Evolutionary conservation across 2,113 vertebrate genomes (phyloP), one percentile per base, ranked within the genome.

Genomic region (Eubucco bourcierii): DNA sequence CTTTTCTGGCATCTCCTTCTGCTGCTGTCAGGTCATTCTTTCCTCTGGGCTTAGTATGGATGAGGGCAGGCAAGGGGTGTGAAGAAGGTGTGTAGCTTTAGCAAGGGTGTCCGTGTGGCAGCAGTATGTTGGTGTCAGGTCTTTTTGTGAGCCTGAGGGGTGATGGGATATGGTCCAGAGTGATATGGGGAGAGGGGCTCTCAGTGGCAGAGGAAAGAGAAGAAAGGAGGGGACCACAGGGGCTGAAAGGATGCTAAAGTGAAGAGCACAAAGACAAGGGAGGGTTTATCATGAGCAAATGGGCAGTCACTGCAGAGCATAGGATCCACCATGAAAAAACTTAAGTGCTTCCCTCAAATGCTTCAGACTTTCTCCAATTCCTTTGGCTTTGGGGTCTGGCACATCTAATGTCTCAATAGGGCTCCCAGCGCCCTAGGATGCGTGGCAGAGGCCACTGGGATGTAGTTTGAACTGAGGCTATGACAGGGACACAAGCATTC

Each of bases 1-100:
- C 41, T 80, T 60, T 34, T 13, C 68, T 61, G 68, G 13, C 17
- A 60, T 47, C 55, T 77, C 17, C 33, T 83, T 7, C 47, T 33
- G 33, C 25, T 64, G 15, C 55, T 56, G 29, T 15, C 47, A 55
- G 72, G 15, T 56, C 53, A 25, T 0, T 10, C 4, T 60, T 31
- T 10, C 10, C 31, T 12, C 44, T 1, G 1, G 52, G 61, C 4
- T 88, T 1, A 0, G 9, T 34, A 7, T 0, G 0, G 0, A 21
- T 34, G 52, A 64, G 29, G 58, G 6, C 12, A 10, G 58, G 4
- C 7, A 7, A 27, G 20, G 10, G 21, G 5, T 23, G 72, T 50
- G 56, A 39, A 16, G 44, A 70, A 74, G 65, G 14, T 53, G 23
- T 21, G 34, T 16, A 3, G 4, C 1, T 0, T 52, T 29, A 84